Percentiles rank a stretch among this genome's conserved stretches.
Evolutionary conservation across 2,797 vertebrate genomes (phyloP).

Genomic region (Galaxias olidus): DNA sequence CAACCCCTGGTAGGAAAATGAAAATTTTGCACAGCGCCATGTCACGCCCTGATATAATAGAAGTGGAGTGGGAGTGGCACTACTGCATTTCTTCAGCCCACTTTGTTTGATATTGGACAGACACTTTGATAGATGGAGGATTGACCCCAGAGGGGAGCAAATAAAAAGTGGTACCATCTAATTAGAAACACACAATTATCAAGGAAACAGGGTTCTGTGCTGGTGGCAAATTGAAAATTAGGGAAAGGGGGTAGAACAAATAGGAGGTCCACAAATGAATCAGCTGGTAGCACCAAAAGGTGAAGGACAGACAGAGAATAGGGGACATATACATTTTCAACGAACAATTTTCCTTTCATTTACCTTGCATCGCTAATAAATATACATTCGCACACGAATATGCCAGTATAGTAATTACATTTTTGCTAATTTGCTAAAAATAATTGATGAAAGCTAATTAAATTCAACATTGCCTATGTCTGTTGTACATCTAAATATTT

Average conservation of each 20-base stretch:
- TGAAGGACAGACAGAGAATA: background rate
- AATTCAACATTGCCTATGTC: too few species aligned
- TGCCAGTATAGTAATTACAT: too few species aligned
- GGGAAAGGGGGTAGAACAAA: constrained; percentile 27
- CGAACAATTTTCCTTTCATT: too few species aligned
- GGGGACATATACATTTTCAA: background rate
- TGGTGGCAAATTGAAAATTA: constrained; percentile 51
- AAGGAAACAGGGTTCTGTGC: constrained; percentile 48
- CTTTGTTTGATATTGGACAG: constrained; percentile 78
- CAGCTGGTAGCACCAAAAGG: background rate
- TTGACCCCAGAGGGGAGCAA: constrained; percentile 80
- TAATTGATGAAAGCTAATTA: too few species aligned
- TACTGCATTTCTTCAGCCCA: constrained; percentile 71
- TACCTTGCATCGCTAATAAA: too few species aligned
- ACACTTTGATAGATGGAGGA: constrained; percentile 65
- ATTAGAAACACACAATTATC: constrained; percentile 77
- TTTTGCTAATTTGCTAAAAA: too few species aligned
- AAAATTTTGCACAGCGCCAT: constrained; percentile 1
- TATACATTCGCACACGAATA: too few species aligned
- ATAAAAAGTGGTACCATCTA: constrained; percentile 84
- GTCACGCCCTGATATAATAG: background rate
- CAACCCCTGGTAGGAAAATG: constrained; percentile 1
- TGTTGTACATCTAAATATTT: too few species aligned
- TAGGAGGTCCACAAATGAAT: constrained; percentile 26
- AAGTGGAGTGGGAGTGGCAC: constrained; percentile 11